phyloP scores from a whole-genome alignment of 2,113 vertebrate species.

The Sphaerodactylus townsendi region DNA sequence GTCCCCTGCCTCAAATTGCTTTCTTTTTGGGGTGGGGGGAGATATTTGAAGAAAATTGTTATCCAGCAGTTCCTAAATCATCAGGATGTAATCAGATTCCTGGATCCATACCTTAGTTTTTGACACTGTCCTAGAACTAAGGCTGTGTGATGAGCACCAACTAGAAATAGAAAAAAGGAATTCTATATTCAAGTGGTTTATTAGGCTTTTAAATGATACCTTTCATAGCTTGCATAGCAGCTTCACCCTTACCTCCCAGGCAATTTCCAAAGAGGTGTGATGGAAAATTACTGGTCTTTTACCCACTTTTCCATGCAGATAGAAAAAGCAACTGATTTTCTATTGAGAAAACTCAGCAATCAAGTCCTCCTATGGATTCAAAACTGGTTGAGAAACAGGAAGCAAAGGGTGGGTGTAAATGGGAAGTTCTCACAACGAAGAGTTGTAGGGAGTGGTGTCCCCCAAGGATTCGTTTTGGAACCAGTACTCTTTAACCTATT shows the following conservation, averaged over 20 bases:
- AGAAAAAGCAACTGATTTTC: too few relatives aligned
- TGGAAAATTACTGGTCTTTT: not conserved
- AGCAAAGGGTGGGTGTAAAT: too few relatives aligned
- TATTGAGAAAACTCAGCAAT: too few relatives aligned
- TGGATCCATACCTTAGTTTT: not conserved
- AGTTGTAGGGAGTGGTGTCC: too few relatives aligned
- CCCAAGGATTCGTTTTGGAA: too few relatives aligned
- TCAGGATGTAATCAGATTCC: not conserved
- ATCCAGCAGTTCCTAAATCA: not conserved
- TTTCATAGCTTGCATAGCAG: too few relatives aligned
- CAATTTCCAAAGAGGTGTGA: not conserved
- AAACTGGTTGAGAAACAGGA: too few relatives aligned
- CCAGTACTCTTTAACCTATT: too few relatives aligned
- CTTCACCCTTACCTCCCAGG: not conserved
- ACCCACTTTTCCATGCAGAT: not conserved
- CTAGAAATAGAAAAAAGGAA: not conserved
- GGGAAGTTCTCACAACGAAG: too few relatives aligned
- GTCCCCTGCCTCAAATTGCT: not conserved
- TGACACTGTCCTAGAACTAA: not conserved
- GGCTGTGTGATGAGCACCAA: not conserved
- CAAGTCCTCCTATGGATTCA: too few relatives aligned
- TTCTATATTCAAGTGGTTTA: not conserved
- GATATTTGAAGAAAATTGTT: not conserved
- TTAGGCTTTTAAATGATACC: too few relatives aligned
- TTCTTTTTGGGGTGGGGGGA: not conserved